A percentile compares a stretch with the other conserved stretches of the same genome.
Conservation (phyloP, 1,140 invertebrate genomes). For the Drosophila nigromelanica region DNA sequence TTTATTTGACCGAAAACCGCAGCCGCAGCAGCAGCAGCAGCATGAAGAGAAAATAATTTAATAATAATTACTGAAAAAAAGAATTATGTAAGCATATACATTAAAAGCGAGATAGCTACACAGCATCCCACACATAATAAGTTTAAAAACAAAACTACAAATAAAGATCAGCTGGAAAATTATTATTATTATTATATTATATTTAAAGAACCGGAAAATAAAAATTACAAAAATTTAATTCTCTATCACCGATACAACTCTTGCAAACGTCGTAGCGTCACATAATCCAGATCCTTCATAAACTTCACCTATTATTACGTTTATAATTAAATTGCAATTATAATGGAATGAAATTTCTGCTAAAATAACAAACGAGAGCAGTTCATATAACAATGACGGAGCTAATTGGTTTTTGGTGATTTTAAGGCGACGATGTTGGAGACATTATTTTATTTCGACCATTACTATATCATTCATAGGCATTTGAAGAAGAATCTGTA, state of each 20-base stretch:
- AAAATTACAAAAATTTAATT: conserved; percentile 80
- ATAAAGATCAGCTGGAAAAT: conserved; percentile 82
- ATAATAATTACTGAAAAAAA: conserved; percentile 77
- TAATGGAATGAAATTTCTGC: not conserved
- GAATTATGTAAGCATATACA: conserved; percentile 80
- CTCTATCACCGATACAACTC: conserved; percentile 13
- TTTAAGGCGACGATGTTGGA: too few species aligned
- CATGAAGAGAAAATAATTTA: conserved; percentile 75
- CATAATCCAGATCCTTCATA: too few species aligned
- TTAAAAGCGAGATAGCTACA: conserved; percentile 79
- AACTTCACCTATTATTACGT: too few species aligned
- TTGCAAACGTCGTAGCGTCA: conserved; percentile 1
- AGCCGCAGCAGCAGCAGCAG: conserved; percentile 59
- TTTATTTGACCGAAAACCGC: conserved; percentile 48
- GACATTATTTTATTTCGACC: too few species aligned
- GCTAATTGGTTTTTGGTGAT: too few species aligned
- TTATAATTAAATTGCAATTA: too few species aligned
- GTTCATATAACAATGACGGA: too few species aligned
- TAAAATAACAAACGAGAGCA: not conserved
- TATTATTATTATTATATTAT: conserved; percentile 82
- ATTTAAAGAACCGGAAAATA: conserved; percentile 81
- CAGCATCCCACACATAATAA: conserved; percentile 79
- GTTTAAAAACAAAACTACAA: conserved; percentile 82
- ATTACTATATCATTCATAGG: too few species aligned
- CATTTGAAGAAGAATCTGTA: too few species aligned